phyloP scores from a whole-genome alignment of 2,113 vertebrate species.

The Himantopus leucocephalus region DNA sequence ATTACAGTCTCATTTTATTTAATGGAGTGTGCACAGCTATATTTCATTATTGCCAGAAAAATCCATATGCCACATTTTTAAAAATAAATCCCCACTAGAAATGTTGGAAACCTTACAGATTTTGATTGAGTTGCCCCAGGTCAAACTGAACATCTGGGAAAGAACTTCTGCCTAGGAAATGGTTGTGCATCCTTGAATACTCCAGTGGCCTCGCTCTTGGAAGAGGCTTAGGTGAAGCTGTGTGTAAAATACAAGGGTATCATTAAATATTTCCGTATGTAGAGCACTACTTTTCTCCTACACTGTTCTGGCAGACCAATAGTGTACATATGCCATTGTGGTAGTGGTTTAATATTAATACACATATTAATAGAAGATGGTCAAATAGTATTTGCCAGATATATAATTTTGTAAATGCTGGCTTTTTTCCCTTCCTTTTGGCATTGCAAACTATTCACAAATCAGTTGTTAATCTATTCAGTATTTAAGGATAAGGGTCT shows the following conservation, averaged over 20 bases:
- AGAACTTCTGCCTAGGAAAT: slow-evolving; percentile 71
- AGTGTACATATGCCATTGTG: not conserved
- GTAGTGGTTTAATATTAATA: slow-evolving; percentile 19
- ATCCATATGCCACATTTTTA: slow-evolving; percentile 75
- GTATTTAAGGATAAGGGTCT: slow-evolving; percentile 45
- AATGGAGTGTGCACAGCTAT: slow-evolving; percentile 37
- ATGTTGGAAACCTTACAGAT: slow-evolving; percentile 75
- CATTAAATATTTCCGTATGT: slow-evolving; percentile 63
- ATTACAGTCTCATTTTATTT: slow-evolving; percentile 55
- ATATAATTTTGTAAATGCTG: not conserved
- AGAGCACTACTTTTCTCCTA: not conserved
- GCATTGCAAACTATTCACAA: slow-evolving; percentile 14
- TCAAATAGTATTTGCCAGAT: not conserved
- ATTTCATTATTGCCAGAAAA: slow-evolving; percentile 73
- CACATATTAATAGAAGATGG: not conserved
- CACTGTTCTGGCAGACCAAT: not conserved
- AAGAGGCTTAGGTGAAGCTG: slow-evolving; percentile 52
- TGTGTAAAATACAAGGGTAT: slow-evolving; percentile 54
- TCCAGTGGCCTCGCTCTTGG: slow-evolving; percentile 58
- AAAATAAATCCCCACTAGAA: slow-evolving; percentile 73
- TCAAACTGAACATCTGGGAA: slow-evolving; percentile 80
- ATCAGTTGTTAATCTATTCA: slow-evolving; percentile 52
- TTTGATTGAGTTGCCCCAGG: slow-evolving; percentile 79
- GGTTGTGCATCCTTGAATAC: slow-evolving; percentile 72
- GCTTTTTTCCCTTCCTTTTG: not conserved